Evolutionary conservation across 1,140 invertebrate genomes (phyloP), one percentile per base, ranked within the genome.

Genomic region (Drosophila bifasciata): DNA sequence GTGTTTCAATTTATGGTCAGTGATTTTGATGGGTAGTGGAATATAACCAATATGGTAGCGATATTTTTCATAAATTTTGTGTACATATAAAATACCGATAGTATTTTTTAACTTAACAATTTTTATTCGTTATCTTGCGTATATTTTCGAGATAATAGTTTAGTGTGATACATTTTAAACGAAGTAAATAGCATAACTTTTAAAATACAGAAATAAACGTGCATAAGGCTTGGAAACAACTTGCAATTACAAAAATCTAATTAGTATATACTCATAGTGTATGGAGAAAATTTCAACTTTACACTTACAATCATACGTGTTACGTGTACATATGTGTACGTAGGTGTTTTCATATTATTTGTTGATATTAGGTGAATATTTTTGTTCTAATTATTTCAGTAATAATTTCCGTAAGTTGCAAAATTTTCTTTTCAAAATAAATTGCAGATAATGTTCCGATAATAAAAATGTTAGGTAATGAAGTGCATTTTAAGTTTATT

Each of bases 251-350:
- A 50, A 21, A 36, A 4, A 25, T 50, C 17, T 17, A 28, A 32
- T 32, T 13, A 51, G 32, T 39, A 64, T 43, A 32, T 66, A 67
- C 19, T 39, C 25, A 41, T 8, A 51, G 62, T 66, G 62, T 50
- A 66, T 64, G 64, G 63, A 66, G 61, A 45, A 67, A 66, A 67
- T 36, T 21, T 41, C 49, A 53, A 53, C 49, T 67, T 68, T 50
- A 68, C 64, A 68, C 40, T 32, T 56, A 68, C 50, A 64, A 63
- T 40, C 25, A 68, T 68, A 46, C 48, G 62, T 66, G 64, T 68
- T 68, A 68, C 64, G 63, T 68, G 63, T 55, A 55, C 64, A 68
- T 68, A 68, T 68, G 64, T 68, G 64, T 68, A 68, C 68, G 64
- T 68, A 68, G 55, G 58, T 64, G 68, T 68, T 64, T 66, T 64